Evolutionary conservation across 2,113 vertebrate genomes (phyloP).

Genomic region (Oreocharis arfaki): DNA sequence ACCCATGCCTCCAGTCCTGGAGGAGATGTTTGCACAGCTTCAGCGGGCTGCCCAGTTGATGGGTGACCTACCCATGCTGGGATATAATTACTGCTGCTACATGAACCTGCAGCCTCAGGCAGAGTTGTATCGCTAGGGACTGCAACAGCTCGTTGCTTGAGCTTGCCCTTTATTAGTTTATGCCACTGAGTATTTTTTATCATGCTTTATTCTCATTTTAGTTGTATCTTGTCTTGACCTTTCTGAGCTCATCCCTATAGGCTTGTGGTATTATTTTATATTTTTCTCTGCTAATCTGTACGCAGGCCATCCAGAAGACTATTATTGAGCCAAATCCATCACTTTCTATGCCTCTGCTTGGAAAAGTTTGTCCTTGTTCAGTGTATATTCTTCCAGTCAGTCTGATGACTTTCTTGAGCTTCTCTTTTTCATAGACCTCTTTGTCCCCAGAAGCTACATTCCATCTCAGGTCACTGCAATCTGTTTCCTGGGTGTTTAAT

Average conservation of each 20-base stretch:
- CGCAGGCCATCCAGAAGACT: background rate
- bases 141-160: background rate
- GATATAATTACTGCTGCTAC: background rate
- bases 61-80: background rate
- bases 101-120: background rate
- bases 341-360: background rate
- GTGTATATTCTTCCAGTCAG: background rate
- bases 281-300: background rate
- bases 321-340: background rate
- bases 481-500: background rate
- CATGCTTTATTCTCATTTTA: background rate
- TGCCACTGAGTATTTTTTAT: background rate
- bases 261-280: background rate
- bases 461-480: background rate
- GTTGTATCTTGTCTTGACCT: background rate
- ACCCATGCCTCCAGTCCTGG: background rate
- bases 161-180: background rate
- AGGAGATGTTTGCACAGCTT: background rate
- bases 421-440: background rate
- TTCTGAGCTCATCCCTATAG: background rate
- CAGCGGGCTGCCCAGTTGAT: background rate
- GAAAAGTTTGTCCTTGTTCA: background rate
- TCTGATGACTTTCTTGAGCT: background rate
- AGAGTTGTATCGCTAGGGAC: background rate
- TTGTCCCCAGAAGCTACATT: background rate